Evolutionary conservation across 2,888 invertebrate species (phyloP).

Genomic region (Odontocerum albicorne): DNA sequence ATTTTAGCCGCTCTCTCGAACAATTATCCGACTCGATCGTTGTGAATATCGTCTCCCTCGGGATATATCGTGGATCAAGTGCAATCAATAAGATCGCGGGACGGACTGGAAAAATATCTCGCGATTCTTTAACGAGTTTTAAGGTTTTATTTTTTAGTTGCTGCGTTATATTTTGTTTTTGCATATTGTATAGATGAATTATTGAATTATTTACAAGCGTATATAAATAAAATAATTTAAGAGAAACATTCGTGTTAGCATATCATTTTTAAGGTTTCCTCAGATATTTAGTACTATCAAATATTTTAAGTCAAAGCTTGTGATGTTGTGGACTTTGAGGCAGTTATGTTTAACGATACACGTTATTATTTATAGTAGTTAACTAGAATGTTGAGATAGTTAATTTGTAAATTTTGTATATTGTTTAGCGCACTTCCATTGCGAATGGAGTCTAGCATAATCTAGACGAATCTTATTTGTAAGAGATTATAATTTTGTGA

Average conservation of each 20-base stretch:
- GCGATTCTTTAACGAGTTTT: not conserved
- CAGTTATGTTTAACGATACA: conserved; percentile 3
- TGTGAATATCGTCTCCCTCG: no score
- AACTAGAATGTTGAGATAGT: conserved; percentile 10
- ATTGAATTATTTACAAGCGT: not conserved
- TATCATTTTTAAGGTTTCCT: conserved; percentile 9
- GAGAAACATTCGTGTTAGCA: conserved; percentile 6
- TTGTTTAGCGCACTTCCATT: conserved; percentile 19
- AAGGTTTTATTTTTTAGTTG: conserved; percentile 7
- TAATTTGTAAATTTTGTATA: conserved; percentile 13
- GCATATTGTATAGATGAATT: not conserved
- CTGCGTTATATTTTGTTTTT: not conserved
- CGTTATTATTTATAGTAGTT: conserved; percentile 13
- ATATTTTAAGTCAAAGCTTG: conserved; percentile 13
- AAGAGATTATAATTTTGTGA: no score
- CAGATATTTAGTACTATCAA: not conserved
- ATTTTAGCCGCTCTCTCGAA: no score
- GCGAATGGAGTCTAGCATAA: no score
- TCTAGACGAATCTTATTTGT: no score
- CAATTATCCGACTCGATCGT: no score
- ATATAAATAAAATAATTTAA: not conserved
- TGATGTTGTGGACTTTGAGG: conserved; percentile 6
- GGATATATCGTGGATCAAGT: not conserved
- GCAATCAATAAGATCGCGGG: not conserved
- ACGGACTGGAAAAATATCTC: not conserved